A percentile compares a stretch with the other conserved stretches of the same genome.
Evolutionary conservation across 2,113 vertebrate species (phyloP).

Genomic region (Myodes glareolus): DNA sequence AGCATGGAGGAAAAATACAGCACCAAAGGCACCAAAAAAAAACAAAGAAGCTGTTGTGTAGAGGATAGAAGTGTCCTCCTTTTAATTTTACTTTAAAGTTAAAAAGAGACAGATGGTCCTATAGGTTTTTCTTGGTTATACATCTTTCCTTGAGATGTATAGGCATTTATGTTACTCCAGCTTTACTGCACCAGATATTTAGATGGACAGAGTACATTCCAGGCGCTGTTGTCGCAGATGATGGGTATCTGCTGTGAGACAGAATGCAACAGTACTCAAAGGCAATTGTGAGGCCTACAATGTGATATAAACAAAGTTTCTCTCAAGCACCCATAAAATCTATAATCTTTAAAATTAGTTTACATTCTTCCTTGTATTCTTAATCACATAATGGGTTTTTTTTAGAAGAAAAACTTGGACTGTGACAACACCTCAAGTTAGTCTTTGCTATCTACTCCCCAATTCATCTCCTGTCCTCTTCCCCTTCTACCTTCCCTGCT

Average conservation of each 20-base stretch:
- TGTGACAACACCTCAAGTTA: not conserved
- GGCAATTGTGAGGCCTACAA: not conserved
- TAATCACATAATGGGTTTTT: not conserved
- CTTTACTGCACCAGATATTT: not conserved
- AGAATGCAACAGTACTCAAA: not conserved
- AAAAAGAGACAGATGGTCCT: constrained; percentile 59
- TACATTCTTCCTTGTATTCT: not conserved
- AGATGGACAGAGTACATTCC: not conserved
- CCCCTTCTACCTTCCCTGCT: too few relatives aligned
- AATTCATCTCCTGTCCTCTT: not conserved
- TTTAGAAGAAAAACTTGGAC: too few relatives aligned
- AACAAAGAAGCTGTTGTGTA: constrained; percentile 79
- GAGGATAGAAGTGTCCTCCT: constrained; percentile 72
- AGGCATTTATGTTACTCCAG: not conserved
- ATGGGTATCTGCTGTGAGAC: not conserved
- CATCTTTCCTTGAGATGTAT: constrained; percentile 67
- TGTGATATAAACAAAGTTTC: not conserved
- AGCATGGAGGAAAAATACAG: constrained; percentile 75
- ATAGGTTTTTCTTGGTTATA: constrained; percentile 72
- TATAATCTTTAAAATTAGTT: not conserved
- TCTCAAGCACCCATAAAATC: not conserved
- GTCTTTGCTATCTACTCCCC: not conserved
- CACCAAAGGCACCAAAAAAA: constrained; percentile 75
- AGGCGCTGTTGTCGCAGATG: not conserved
- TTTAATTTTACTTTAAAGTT: constrained; percentile 81